A percentile compares a stretch with the other conserved stretches of the same genome.
These are phyloP conservation scores for Neoitamus cyanurus DNA, from an alignment of 2,888 invertebrate genomes.

Conservation along the genomic window DNA sequence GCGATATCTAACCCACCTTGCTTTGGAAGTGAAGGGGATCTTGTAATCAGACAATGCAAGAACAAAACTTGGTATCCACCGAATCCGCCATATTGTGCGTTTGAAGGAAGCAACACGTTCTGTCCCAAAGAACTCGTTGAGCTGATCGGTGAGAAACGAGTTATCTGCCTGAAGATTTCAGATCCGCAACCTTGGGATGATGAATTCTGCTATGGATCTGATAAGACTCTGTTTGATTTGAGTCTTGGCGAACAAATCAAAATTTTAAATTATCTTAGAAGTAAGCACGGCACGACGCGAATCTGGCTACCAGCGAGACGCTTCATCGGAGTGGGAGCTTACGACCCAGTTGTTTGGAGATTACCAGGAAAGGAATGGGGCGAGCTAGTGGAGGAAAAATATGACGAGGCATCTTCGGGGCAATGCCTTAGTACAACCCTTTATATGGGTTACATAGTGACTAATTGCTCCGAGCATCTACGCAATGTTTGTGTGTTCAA, in stretches of 20 bases:
- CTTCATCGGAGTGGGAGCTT: constrained; percentile 58
- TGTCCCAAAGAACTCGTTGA: constrained; percentile 59
- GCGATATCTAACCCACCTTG: constrained; percentile 61
- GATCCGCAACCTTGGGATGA: constrained; percentile 52
- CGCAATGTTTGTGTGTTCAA: constrained; percentile 58
- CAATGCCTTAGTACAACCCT: constrained; percentile 55
- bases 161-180: constrained; percentile 62
- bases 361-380: constrained; percentile 67
- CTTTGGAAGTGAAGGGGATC: constrained; percentile 55
- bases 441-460: constrained; percentile 52
- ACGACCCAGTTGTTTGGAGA: constrained; percentile 67
- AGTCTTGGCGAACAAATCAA: constrained; percentile 49
- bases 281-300: constrained; percentile 52
- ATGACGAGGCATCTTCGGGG: constrained; percentile 54
- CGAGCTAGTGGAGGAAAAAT: constrained; percentile 55
- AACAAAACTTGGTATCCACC: constrained; percentile 59
- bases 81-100: constrained; percentile 53
- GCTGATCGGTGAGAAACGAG: constrained; percentile 50
- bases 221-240: constrained; percentile 55
- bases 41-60: constrained; percentile 57
- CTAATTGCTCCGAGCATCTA: constrained; percentile 55
- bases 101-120: neutral
- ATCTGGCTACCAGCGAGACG: constrained; percentile 70
- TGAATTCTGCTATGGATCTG: constrained; percentile 59
- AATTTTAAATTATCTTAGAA: constrained; percentile 60